Base-by-base conservation (phyloP, 2,797 vertebrate species). In the Danio choprae region DNA sequence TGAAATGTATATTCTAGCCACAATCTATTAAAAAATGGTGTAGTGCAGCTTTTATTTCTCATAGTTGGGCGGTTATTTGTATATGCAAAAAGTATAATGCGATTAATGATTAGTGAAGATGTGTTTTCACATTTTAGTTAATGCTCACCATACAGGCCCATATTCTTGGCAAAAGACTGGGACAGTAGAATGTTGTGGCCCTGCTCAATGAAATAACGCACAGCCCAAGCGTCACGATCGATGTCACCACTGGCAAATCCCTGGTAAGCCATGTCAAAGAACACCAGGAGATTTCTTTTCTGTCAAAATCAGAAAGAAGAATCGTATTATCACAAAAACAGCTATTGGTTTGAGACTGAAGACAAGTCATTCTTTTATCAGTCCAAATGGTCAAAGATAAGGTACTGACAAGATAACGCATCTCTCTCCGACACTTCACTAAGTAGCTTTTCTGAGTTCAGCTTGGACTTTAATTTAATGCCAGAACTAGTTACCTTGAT, bases 201-300 rank as follows among this genome's bases (percentile, higher is more conserved):
- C 88, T 99, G 94, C 36, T 98, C 95, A 0, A 99, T 96, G 92
- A 99, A 99, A 90, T 98, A 69, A 20, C 97, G 96, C 80, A 99
- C 95, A 2, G 98, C 97, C 98, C 97, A 99, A 64, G 98, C 96
- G 0, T 99, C 98, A 46, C 94, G 93, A 85, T 99, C 91, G 4
- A 96, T 96, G 85, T 99, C 97, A 6, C 98, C 98, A 0, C 97
- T 99, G 76, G 98, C 98, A 68, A 99, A 99, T 84, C 98, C 98
- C 90, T 99, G 98, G 86, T 99, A 99, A 40, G 98, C 98, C 98
- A 99, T 99, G 92, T 99, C 98, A 4, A 99, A 99, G 90, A 97
- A 99, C n/a, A 93, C 94, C 0, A 98, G 95, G 82, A 99, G 95
- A 73, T 97, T 96, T 86, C 92, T 95, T 95, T 98, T 96, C 98